These are phyloP conservation scores for Atta colombica DNA, from an alignment of 1,140 invertebrate genomes.

Conservation along the genomic window DNA sequence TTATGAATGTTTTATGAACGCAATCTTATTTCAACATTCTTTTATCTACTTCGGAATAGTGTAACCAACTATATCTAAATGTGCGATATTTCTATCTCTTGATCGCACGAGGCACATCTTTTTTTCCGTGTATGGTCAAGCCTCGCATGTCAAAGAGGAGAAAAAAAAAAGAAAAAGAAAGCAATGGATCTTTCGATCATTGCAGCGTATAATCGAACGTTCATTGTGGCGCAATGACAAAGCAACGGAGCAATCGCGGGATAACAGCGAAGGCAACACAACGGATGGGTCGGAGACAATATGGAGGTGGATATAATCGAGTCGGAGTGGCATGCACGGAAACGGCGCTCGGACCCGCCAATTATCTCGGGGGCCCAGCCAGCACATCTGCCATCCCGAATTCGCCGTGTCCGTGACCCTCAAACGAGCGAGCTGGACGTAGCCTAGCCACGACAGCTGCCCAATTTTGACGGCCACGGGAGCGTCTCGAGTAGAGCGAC, in stretches of 20 bases:
- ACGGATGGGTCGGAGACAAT: conserved; percentile 4
- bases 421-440: conserved; percentile 23
- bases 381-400: conserved; percentile 58
- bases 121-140: not conserved
- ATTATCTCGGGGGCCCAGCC: conserved; percentile 38
- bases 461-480: conserved; percentile 57
- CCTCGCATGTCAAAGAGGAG: not conserved
- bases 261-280: conserved; percentile 15
- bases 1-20: not conserved
- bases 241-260: conserved; percentile 29
- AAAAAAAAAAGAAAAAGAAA: not conserved
- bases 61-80: not conserved
- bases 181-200: not conserved
- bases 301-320: conserved; percentile 57
- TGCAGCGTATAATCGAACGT: conserved; percentile 30
- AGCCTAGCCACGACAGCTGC: conserved; percentile 51
- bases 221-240: conserved; percentile 41
- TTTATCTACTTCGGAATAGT: not conserved
- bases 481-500: conserved; percentile 22
- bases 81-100: not conserved
- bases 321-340: conserved; percentile 25
- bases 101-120: not conserved
- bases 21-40: not conserved
- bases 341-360: conserved; percentile 32
- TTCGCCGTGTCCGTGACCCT: conserved; percentile 64